phyloP scores from a whole-genome alignment of 1,140 invertebrate genomes.

The Octopus sinensis region DNA sequence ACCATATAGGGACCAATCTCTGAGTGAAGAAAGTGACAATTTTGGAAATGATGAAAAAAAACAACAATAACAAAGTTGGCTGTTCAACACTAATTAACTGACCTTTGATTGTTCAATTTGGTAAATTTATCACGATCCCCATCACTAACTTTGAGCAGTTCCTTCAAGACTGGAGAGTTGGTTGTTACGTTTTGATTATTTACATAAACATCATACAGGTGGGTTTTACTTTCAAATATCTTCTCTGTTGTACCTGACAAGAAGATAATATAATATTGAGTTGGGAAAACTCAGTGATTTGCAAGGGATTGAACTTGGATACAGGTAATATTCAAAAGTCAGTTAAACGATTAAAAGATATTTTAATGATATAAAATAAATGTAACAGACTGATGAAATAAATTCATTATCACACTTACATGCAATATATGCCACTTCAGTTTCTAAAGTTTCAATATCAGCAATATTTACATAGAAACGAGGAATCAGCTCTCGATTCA shows the following conservation, averaged over 20 bases:
- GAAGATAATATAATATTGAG: no score
- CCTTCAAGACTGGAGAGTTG: slow-evolving; percentile 43
- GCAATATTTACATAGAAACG: slow-evolving; percentile 60
- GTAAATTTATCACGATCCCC: slow-evolving; percentile 53
- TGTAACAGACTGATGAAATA: no score
- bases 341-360: no score
- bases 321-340: no score
- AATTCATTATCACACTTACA: slow-evolving; percentile 46
- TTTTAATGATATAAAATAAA: no score
- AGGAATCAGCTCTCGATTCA: slow-evolving; percentile 44
- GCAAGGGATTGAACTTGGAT: no score
- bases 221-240: slow-evolving; percentile 59
- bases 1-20: no score
- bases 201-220: slow-evolving; percentile 58
- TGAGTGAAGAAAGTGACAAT: no score
- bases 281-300: no score
- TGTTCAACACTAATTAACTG: background rate
- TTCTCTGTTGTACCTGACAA: slow-evolving; percentile 59
- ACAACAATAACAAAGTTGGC: no score
- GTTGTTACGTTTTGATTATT: slow-evolving; percentile 52
- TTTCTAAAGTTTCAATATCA: slow-evolving; percentile 57
- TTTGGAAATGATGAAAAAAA: no score
- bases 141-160: slow-evolving; percentile 51
- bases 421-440: slow-evolving; percentile 55
- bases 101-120: slow-evolving; percentile 56